phyloP scores from a whole-genome alignment of 2,888 invertebrate genomes.

The Ectemnius cavifrons region DNA sequence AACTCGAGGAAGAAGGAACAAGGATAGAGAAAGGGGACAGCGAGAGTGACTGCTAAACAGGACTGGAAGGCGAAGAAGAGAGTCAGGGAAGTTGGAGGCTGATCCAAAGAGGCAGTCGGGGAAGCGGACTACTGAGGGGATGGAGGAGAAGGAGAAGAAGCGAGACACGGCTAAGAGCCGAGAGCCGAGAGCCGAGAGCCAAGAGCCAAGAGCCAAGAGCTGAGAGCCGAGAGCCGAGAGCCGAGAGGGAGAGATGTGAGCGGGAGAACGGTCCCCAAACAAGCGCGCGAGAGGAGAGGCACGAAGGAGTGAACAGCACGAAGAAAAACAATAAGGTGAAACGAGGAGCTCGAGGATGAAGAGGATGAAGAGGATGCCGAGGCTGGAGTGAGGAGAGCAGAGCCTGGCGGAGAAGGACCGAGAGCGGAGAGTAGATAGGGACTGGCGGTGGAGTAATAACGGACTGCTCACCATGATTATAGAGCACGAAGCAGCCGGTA shows the following conservation, averaged over 20 bases:
- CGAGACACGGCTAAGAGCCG: not conserved
- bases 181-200: too few relatives aligned
- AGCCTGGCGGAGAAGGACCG: conserved; percentile 34
- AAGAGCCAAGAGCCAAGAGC: not conserved
- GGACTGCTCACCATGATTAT: conserved; percentile 67
- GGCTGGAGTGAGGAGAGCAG: conserved; percentile 18
- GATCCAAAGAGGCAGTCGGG: conserved; percentile 22
- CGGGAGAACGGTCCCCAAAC: not conserved
- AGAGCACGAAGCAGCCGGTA: conserved; percentile 68
- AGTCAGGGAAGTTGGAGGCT: not conserved
- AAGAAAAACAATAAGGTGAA: conserved; percentile 59
- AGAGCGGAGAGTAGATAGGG: conserved; percentile 59
- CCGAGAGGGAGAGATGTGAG: not conserved
- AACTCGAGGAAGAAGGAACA: not conserved
- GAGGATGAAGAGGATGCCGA: conserved; percentile 17
- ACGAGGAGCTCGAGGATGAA: conserved; percentile 30
- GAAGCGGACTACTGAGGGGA: conserved; percentile 18
- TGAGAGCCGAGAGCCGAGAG: not conserved
- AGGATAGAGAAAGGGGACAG: not conserved
- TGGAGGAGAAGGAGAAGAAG: conserved; percentile 3
- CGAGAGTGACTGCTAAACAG: not conserved
- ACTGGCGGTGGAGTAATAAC: conserved; percentile 68
- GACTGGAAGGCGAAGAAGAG: conserved; percentile 4
- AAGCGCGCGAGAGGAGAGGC: not conserved
- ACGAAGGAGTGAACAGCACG: conserved; percentile 6